These are phyloP conservation scores for Choloepus hoffmanni DNA, from an alignment of 2,113 vertebrate species.

Conservation along the genomic window DNA sequence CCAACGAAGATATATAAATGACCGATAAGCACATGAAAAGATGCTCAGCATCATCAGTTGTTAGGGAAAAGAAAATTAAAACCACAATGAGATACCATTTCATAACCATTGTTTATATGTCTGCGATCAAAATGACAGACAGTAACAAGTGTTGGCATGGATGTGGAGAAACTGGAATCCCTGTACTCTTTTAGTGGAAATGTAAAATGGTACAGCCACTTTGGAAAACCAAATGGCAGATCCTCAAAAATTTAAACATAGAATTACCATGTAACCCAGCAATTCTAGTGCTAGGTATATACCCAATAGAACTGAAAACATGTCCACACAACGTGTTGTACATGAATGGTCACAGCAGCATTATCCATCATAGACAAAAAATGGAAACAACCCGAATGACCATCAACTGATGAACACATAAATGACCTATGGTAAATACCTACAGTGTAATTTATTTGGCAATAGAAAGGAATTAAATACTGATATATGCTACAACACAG, in stretches of 20 bases:
- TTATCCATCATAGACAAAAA: not conserved
- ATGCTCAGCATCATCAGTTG: not conserved
- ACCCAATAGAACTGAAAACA: slow-evolving; percentile 1
- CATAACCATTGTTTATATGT: not conserved
- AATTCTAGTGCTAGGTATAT: slow-evolving; percentile 3
- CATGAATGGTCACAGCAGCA: not conserved
- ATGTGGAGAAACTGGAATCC: not conserved
- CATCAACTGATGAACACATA: not conserved
- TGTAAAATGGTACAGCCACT: not conserved
- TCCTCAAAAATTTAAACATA: slow-evolving; percentile 19
- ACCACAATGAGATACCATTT: not conserved
- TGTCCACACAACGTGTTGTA: not conserved
- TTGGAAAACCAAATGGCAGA: not conserved
- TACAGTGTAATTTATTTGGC: not conserved
- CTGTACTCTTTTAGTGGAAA: not conserved
- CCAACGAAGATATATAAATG: not conserved
- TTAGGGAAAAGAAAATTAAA: not conserved
- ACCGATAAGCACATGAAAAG: not conserved
- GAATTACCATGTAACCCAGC: not conserved
- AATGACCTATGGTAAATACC: not conserved
- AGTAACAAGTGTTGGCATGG: not conserved
- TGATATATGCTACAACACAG: not conserved
- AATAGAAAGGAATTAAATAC: slow-evolving; percentile 27
- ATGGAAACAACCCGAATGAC: not conserved
- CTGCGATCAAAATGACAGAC: not conserved